phyloP scores from a whole-genome alignment of 2,113 vertebrate species.

The Psephotus haematonotus region DNA sequence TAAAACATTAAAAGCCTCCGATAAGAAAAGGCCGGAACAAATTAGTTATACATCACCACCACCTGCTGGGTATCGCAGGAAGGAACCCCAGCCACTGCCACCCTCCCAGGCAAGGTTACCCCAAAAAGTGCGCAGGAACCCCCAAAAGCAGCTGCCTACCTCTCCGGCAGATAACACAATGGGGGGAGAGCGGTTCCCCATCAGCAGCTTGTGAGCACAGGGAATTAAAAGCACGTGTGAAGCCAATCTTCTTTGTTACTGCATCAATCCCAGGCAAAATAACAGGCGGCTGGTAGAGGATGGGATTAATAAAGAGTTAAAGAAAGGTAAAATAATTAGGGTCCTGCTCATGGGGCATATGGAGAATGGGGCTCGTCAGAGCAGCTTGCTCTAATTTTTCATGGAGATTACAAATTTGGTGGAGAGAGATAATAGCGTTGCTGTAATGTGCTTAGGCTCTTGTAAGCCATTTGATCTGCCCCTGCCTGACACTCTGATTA shows the following conservation, averaged over 20 bases:
- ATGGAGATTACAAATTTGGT: conserved; percentile 43
- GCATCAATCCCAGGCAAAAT: background rate
- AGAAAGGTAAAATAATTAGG: conserved; percentile 53
- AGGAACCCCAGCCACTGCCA: background rate
- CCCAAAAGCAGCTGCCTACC: background rate
- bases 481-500: conserved; percentile 53
- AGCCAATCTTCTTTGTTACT: background rate
- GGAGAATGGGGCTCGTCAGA: conserved; percentile 36
- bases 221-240: background rate
- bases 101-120: background rate
- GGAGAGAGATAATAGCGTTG: conserved; percentile 35
- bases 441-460: conserved; percentile 41
- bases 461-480: conserved; percentile 60
- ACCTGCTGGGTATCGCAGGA: conserved; percentile 28
- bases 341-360: background rate
- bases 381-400: conserved; percentile 48
- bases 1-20: conserved; percentile 28
- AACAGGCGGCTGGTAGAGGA: background rate
- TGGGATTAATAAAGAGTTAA: conserved; percentile 35
- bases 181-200: background rate
- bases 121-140: background rate
- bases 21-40: background rate
- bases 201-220: accelerated
- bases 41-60: conserved; percentile 40
- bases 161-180: background rate